Conservation (phyloP, 2,113 vertebrate genomes). For the Zosterops borbonicus region DNA sequence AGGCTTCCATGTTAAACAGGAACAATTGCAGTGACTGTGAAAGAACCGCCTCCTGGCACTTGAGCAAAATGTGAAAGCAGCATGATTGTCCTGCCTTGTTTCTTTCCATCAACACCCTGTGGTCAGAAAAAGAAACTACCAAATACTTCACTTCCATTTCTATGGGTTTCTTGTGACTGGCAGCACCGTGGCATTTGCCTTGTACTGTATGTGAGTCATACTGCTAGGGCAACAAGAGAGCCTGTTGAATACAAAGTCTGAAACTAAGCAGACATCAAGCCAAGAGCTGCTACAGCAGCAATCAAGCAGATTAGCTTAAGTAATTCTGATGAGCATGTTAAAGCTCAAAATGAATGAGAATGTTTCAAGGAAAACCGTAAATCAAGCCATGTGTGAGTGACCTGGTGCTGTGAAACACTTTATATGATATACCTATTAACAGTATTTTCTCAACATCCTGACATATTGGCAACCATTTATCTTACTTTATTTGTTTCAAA, state of each 20-base stretch:
- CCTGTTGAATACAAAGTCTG: constrained; percentile 38
- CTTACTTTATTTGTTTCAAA: neutral
- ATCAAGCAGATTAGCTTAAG: constrained; percentile 47
- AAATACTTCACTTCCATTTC: constrained; percentile 42
- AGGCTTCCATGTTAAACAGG: constrained; percentile 51
- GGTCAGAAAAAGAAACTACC: constrained; percentile 44
- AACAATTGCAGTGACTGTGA: constrained; percentile 27
- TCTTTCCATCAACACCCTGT: constrained; percentile 43
- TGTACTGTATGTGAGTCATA: neutral
- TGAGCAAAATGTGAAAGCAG: constrained; percentile 6
- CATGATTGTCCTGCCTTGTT: constrained; percentile 39
- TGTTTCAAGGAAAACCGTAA: neutral
- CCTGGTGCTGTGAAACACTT: neutral
- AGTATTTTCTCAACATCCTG: neutral
- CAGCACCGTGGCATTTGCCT: constrained; percentile 30
- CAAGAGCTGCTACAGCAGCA: constrained; percentile 15
- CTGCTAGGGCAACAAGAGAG: neutral
- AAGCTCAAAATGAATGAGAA: neutral
- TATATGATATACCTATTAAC: neutral
- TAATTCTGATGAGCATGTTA: neutral
- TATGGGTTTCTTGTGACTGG: constrained; percentile 48
- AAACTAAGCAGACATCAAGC: constrained; percentile 42
- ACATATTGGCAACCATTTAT: neutral
- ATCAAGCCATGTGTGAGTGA: neutral
- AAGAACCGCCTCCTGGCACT: constrained; percentile 29